A percentile compares a stretch with the other conserved stretches of the same genome.
Conservation (phyloP, 2,797 vertebrate species). For the Diglossa cyanea region DNA sequence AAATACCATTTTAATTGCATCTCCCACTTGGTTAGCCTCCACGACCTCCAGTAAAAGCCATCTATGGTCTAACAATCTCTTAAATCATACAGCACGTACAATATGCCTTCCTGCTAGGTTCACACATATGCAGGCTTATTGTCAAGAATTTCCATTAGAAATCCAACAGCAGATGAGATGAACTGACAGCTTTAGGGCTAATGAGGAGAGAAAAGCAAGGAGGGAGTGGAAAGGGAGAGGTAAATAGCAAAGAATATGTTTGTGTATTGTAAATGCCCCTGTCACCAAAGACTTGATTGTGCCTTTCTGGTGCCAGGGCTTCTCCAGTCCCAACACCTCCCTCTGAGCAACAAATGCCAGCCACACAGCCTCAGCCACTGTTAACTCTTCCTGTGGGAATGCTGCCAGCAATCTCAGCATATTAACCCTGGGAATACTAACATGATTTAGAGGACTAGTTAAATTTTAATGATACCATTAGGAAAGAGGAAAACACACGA, state of each 20-base stretch:
- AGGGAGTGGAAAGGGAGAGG: background rate
- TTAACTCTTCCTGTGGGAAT: constrained; percentile 58
- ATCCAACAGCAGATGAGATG: background rate
- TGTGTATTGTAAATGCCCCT: background rate
- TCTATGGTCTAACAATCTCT: constrained; percentile 62
- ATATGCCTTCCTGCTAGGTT: background rate
- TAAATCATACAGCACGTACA: background rate
- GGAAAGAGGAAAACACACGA: constrained; percentile 23
- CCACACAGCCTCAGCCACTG: background rate
- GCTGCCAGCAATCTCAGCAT: constrained; percentile 48
- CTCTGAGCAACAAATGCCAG: background rate
- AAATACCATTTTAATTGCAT: constrained; percentile 71
- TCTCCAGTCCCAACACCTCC: background rate
- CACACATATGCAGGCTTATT: background rate
- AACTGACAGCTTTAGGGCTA: constrained; percentile 35
- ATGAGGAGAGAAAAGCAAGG: background rate
- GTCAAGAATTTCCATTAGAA: constrained; percentile 25
- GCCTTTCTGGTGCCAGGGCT: background rate
- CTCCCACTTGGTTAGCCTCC: constrained; percentile 71
- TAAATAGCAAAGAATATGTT: background rate
- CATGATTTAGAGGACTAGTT: constrained; percentile 62
- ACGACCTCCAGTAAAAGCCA: constrained; percentile 76
- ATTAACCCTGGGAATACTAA: constrained; percentile 61
- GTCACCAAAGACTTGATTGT: background rate
- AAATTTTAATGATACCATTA: constrained; percentile 69